Evolutionary conservation across 2,888 invertebrate genomes (phyloP).

Genomic region (Tryphoninae sp.): DNA sequence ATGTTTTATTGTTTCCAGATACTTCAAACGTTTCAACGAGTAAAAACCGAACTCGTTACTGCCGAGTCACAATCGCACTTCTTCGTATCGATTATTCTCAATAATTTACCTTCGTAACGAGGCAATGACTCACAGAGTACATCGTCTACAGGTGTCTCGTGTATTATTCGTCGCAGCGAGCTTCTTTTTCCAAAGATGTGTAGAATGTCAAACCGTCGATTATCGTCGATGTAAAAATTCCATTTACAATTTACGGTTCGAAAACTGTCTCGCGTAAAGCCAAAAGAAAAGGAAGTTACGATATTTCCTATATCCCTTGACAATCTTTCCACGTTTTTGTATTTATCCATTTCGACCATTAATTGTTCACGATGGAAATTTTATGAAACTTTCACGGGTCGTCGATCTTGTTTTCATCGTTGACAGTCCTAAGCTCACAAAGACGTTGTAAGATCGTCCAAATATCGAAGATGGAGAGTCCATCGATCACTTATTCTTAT

Average conservation of each 20-base stretch:
- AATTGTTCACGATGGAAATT: not conserved
- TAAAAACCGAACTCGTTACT: not conserved
- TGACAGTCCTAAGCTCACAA: not conserved
- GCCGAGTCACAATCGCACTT: not conserved
- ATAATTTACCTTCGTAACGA: constrained; percentile 16
- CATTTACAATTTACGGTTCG: not conserved
- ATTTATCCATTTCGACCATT: not conserved
- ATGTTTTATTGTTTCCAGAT: not conserved
- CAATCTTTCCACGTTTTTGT: not conserved
- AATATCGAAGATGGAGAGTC: not conserved
- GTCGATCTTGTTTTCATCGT: not conserved
- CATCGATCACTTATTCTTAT: not conserved
- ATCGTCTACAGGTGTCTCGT: constrained; percentile 6
- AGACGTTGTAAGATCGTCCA: not conserved
- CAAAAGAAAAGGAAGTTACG: not conserved
- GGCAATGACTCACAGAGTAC: constrained; percentile 31
- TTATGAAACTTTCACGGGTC: not conserved
- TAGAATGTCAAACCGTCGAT: not conserved
- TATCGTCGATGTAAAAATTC: not conserved
- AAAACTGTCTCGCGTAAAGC: not conserved
- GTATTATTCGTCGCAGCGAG: not conserved
- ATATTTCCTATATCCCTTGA: not conserved
- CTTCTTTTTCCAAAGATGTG: constrained; percentile 3
- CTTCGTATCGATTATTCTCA: constrained; percentile 17
- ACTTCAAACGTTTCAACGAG: not conserved